Percentiles rank a stretch among this genome's conserved stretches.
Conservation (phyloP, 2,888 invertebrate species). For the Pristionchus exspectatus region DNA sequence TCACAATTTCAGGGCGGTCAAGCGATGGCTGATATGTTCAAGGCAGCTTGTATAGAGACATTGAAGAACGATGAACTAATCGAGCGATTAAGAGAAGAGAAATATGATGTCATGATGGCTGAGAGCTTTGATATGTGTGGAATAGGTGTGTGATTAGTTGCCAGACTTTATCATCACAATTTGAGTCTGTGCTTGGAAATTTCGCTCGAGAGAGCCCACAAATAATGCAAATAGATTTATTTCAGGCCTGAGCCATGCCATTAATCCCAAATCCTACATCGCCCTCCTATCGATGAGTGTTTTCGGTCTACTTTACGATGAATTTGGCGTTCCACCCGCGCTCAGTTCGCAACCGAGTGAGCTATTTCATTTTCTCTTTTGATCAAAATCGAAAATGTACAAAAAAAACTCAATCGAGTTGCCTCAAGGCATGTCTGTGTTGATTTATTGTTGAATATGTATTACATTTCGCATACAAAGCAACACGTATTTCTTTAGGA, state of each 20-base stretch:
- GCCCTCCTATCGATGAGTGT: not conserved
- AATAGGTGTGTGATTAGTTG: not conserved
- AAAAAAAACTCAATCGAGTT: too few relatives aligned
- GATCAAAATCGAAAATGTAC: not conserved
- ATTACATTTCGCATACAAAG: too few relatives aligned
- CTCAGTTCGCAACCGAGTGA: constrained; percentile 12
- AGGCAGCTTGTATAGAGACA: not conserved
- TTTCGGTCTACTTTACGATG: not conserved
- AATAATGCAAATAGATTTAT: not conserved
- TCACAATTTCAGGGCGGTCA: constrained; percentile 6
- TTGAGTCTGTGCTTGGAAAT: too few relatives aligned
- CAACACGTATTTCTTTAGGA: too few relatives aligned
- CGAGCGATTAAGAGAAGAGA: constrained; percentile 16
- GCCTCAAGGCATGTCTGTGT: too few relatives aligned
- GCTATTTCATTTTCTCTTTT: not conserved
- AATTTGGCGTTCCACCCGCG: not conserved
- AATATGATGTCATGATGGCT: constrained; percentile 34
- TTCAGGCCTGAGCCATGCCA: not conserved
- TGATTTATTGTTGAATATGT: too few relatives aligned
- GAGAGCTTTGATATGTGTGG: constrained; percentile 38
- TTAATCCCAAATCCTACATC: constrained; percentile 28
- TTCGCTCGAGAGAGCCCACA: too few relatives aligned
- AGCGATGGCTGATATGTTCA: constrained; percentile 24
- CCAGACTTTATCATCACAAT: too few relatives aligned
- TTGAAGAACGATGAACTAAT: constrained; percentile 34